Evolutionary conservation across 2,113 vertebrate species (phyloP).

Genomic region (Ahaetulla prasina): DNA sequence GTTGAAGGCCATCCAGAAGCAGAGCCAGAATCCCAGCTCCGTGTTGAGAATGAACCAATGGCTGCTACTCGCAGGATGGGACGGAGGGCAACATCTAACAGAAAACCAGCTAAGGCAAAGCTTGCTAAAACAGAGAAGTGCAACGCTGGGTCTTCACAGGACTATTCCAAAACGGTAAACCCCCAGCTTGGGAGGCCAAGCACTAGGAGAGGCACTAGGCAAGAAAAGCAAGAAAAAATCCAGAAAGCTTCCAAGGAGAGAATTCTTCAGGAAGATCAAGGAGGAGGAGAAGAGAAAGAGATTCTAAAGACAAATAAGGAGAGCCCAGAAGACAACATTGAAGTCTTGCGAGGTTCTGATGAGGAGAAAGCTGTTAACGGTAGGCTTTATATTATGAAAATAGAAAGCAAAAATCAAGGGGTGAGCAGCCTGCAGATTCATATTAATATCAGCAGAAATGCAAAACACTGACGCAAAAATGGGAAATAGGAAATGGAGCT

Average conservation of each 20-base stretch:
- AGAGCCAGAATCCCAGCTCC: not conserved
- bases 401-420: not conserved
- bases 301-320: slow-evolving; percentile 72
- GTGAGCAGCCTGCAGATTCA: not conserved
- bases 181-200: not conserved
- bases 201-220: not conserved
- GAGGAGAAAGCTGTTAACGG: slow-evolving; percentile 57
- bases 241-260: not conserved
- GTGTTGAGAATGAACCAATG: not conserved
- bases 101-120: accelerated
- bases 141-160: not conserved
- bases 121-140: slow-evolving; percentile 51
- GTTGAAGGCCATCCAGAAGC: slow-evolving; percentile 57
- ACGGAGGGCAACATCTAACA: accelerated
- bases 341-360: slow-evolving; percentile 72
- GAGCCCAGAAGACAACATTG: slow-evolving; percentile 70
- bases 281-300: slow-evolving; percentile 47
- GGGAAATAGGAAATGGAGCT: not conserved
- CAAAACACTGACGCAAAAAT: not conserved
- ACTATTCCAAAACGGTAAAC: slow-evolving; percentile 36
- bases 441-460: not conserved
- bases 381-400: not conserved
- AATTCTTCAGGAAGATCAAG: not conserved
- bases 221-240: not conserved
- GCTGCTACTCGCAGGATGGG: accelerated